phyloP scores from a whole-genome alignment of 2,888 invertebrate genomes.

The Tipula lateralis region DNA sequence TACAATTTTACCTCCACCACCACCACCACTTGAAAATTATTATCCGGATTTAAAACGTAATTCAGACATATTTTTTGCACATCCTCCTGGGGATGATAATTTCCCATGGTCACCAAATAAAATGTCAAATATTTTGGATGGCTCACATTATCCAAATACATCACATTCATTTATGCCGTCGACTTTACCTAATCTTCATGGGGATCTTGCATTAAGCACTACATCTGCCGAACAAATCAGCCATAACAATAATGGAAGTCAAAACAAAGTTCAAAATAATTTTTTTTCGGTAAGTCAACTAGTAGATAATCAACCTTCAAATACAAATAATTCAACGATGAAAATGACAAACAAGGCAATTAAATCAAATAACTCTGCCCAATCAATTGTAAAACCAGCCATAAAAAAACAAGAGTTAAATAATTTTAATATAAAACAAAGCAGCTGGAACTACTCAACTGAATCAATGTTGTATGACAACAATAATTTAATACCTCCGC shows the following conservation, averaged over 20 bases:
- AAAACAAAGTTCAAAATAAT: slow-evolving; percentile 38
- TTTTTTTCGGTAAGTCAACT: slow-evolving; percentile 61
- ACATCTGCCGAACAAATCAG: slow-evolving; percentile 36
- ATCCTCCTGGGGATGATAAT: slow-evolving; percentile 46
- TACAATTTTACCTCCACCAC: slow-evolving; percentile 25
- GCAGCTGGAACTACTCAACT: background rate
- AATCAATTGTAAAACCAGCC: background rate
- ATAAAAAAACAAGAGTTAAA: background rate
- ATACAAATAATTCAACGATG: slow-evolving; percentile 34
- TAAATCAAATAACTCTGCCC: background rate
- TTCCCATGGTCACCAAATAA: slow-evolving; percentile 56
- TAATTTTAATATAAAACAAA: background rate
- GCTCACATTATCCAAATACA: slow-evolving; percentile 44
- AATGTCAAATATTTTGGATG: slow-evolving; percentile 36
- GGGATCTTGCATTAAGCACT: slow-evolving; percentile 52
- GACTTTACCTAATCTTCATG: slow-evolving; percentile 56
- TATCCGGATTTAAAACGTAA: slow-evolving; percentile 26
- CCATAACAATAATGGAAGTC: background rate
- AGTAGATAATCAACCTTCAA: slow-evolving; percentile 47
- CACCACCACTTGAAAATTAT: background rate
- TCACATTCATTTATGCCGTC: slow-evolving; percentile 38
- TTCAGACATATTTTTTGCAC: slow-evolving; percentile 30
- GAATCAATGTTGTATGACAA: background rate
- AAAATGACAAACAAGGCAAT: slow-evolving; percentile 27
- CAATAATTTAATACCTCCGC: background rate